Base-by-base conservation (phyloP, 2,888 invertebrate species). In the Epirrhoe alternata region DNA sequence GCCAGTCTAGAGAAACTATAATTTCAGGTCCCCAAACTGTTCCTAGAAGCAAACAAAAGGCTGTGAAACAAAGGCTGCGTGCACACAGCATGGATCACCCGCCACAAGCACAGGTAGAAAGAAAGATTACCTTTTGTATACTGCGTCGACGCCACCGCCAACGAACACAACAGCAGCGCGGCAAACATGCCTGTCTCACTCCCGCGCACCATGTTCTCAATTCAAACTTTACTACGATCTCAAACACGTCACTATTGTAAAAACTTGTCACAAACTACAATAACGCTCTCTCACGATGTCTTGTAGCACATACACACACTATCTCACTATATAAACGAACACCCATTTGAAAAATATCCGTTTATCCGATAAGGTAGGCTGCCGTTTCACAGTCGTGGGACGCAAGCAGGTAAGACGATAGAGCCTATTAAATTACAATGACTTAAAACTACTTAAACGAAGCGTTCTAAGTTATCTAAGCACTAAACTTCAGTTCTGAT, bases 281-380 rank as follows among this genome's bases (percentile, higher is more conserved):
- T 74, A 82, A 83, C 78, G 84, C 87, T 88, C 86, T 88, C 86
- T 87, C 86, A 86, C 85, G 82, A 78, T 83, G 89, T 89, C 79
- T 86, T 82, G 83, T 83, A 85, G 82, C 91, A 91, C 88, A 87
- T 85, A 91, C 90, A 86, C 87, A 90, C 92, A 91, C 90, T 88
- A 88, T 88, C 90, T 89, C 92, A 87, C 77, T 84, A 87, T 85
- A 86, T 80, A 86, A 90, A 89, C 88, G 87, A 91, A 91, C 90
- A 90, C 91, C 89, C 91, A 93, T 93, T 92, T 92, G 89, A 92
- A 92, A 92, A 90, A 89, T 89, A 88, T 92, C 87, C 92, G 90
- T 92, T 92, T 90, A 90, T 90, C 90, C 90, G 87, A 90, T 89
- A 90, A 87, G 83, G 85, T 80, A 86, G 87, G 86, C 87, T 88